phyloP scores from a whole-genome alignment of 2,797 vertebrate genomes.

The Sebastes nivosus region DNA sequence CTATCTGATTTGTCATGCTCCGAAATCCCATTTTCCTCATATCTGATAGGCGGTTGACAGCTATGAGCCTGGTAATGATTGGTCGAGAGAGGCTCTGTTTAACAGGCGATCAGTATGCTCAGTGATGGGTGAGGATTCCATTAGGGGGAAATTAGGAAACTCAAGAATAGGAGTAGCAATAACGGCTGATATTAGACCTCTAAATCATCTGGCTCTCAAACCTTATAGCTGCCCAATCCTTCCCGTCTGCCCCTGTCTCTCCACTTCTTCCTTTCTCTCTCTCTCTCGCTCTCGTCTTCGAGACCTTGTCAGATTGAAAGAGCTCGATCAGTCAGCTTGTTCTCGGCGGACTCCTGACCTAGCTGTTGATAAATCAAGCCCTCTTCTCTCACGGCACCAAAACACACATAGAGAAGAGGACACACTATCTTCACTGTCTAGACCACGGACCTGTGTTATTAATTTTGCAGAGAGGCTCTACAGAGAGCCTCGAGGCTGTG shows the following conservation, averaged over 20 bases:
- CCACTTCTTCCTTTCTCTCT: slow-evolving; percentile 12
- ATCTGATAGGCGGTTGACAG: slow-evolving; percentile 60
- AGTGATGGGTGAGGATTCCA: slow-evolving; percentile 76
- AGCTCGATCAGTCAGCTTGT: slow-evolving; percentile 49
- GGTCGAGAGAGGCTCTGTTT: slow-evolving; percentile 64
- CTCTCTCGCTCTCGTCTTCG: slow-evolving; percentile 32
- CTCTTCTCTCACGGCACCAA: slow-evolving; percentile 44
- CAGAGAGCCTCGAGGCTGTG: slow-evolving; percentile 11
- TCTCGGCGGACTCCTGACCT: slow-evolving; percentile 43
- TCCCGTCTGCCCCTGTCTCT: slow-evolving; percentile 32
- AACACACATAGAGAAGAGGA: slow-evolving; percentile 33
- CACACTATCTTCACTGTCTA: slow-evolving; percentile 34
- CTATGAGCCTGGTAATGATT: slow-evolving; percentile 57
- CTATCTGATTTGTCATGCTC: slow-evolving; percentile 52
- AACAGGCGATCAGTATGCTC: slow-evolving; percentile 72
- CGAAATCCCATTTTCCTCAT: slow-evolving; percentile 48
- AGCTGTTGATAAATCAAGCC: slow-evolving; percentile 64
- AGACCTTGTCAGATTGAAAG: slow-evolving; percentile 53
- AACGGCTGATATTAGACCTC: slow-evolving; percentile 76
- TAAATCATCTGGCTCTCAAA: slow-evolving; percentile 74
- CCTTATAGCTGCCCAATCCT: slow-evolving; percentile 43
- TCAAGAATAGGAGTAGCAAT: slow-evolving; percentile 74
- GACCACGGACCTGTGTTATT: slow-evolving; percentile 41
- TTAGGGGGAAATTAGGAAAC: slow-evolving; percentile 75
- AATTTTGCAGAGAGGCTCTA: slow-evolving; percentile 44